Base-by-base conservation (phyloP, 2,888 invertebrate species). In the Zhuqinia jingwanae region DNA sequence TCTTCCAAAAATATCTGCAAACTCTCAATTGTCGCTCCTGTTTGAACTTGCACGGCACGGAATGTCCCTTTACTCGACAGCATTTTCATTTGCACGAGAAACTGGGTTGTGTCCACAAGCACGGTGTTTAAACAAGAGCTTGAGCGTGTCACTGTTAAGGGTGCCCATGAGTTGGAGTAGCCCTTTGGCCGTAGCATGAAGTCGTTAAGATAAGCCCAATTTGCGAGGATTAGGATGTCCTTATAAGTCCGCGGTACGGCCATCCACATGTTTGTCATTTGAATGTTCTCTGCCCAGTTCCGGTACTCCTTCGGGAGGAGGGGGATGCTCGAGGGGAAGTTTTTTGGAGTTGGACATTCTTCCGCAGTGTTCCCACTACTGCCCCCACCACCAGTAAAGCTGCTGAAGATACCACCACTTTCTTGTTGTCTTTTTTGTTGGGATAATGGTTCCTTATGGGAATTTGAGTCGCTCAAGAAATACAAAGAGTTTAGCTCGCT, bases 161-260 rank as follows among this genome's bases (percentile, higher is more conserved):
- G 89, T 2, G 89, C 80, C 84, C 86, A 89, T 2, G 63, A 75
- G 17, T 88, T 85, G 11, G 36, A 60, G 70, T 36, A 81, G 0
- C 87, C 87, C 25, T 56, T 65, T 10, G 88, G 58, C n/a, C 88
- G 68, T 17, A 88, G 11, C 63, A 53, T 79, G 50, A 80, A 87
- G 36, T 63, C 78, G 50, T 88, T 63, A 13, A 84, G 22, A 53
- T 65, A 76, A n/a, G 89, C 89, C 88, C 88, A 89, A 36, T 88
- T 88, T 8, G 79, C 86, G 17, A 89, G 53, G 10, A 58, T 17
- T 0, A 89, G 36, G n/a, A 89, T 65, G 17, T 88, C 87, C 20
- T 81, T 76, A 25, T 75, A 75, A 0, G 83, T 83, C 3, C 83
- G 25, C 0, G 76, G 76, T 6, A 65, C 42, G 5, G 76, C 83